phyloP scores from a whole-genome alignment of 2,888 invertebrate species.

The Myopa tessellatipennis region DNA sequence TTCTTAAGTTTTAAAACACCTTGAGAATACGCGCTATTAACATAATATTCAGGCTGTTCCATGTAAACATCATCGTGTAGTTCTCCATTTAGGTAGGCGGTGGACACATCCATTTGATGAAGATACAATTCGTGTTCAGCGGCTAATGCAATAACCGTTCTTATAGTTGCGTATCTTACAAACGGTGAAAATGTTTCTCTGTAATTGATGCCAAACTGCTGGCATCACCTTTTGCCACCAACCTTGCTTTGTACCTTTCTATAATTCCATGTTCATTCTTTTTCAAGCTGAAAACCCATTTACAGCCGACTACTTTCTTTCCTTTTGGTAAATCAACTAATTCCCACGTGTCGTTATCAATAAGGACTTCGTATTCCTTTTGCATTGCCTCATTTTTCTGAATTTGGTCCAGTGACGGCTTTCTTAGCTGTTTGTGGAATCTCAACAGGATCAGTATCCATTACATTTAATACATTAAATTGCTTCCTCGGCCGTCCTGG shows the following conservation, averaged over 20 bases:
- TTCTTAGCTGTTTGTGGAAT: too few relatives aligned
- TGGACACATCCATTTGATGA: conserved; percentile 31
- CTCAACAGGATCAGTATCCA: conserved; percentile 4
- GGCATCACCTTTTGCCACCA: conserved; percentile 33
- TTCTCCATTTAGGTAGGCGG: conserved; percentile 29
- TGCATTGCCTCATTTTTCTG: conserved; percentile 32
- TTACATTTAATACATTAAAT: conserved; percentile 27
- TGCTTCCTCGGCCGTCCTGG: conserved; percentile 28
- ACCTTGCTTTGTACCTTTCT: conserved; percentile 30
- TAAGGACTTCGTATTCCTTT: conserved; percentile 39
- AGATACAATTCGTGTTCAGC: conserved; percentile 35
- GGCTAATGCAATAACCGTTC: conserved; percentile 27
- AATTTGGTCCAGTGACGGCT: conserved; percentile 14
- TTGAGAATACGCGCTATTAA: neutral
- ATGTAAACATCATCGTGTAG: conserved; percentile 28
- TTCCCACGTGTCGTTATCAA: conserved; percentile 38
- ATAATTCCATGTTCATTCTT: conserved; percentile 38
- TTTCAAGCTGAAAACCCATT: conserved; percentile 45
- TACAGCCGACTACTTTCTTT: conserved; percentile 41
- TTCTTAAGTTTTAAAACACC: neutral
- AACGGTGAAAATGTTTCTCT: too few relatives aligned
- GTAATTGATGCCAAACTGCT: too few relatives aligned
- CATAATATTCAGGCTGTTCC: neutral
- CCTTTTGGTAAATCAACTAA: conserved; percentile 38
- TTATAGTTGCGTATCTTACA: conserved; percentile 30